Conservation (phyloP, 2,888 invertebrate genomes). For the Drosophila mayaguana region DNA sequence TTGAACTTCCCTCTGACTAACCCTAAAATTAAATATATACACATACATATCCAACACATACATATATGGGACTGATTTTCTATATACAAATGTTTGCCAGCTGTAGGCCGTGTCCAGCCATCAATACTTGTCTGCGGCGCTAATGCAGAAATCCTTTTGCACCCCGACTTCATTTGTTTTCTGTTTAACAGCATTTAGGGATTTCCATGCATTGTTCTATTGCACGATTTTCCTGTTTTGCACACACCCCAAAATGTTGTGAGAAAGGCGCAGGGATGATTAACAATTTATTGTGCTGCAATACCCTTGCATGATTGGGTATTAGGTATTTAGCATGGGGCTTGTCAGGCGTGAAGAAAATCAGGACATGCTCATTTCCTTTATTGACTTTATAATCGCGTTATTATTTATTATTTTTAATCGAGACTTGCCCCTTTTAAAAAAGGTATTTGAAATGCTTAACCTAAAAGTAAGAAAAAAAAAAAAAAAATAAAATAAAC, state of each 20-base stretch:
- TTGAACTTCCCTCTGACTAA: conserved; percentile 34
- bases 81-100: conserved; percentile 34
- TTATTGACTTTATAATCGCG: conserved; percentile 35
- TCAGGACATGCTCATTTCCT: conserved; percentile 6
- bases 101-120: conserved; percentile 52
- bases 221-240: conserved; percentile 68
- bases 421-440: neutral
- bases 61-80: conserved; percentile 44
- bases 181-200: conserved; percentile 81
- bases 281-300: conserved; percentile 59
- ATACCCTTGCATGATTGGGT: conserved; percentile 44
- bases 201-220: conserved; percentile 70
- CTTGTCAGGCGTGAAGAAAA: conserved; percentile 26
- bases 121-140: conserved; percentile 71
- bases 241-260: conserved; percentile 59
- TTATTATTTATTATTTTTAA: conserved; percentile 8
- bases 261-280: conserved; percentile 39
- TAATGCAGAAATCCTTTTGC: conserved; percentile 70
- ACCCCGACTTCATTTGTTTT: conserved; percentile 79
- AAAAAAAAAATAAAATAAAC: too few species aligned
- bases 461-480: too few species aligned
- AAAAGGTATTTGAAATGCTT: too few species aligned
- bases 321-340: conserved; percentile 26
- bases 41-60: neutral
- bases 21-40: conserved; percentile 46